These are phyloP conservation scores for Chaenogobius annularis DNA, from an alignment of 2,113 vertebrate genomes.

Conservation along the genomic window DNA sequence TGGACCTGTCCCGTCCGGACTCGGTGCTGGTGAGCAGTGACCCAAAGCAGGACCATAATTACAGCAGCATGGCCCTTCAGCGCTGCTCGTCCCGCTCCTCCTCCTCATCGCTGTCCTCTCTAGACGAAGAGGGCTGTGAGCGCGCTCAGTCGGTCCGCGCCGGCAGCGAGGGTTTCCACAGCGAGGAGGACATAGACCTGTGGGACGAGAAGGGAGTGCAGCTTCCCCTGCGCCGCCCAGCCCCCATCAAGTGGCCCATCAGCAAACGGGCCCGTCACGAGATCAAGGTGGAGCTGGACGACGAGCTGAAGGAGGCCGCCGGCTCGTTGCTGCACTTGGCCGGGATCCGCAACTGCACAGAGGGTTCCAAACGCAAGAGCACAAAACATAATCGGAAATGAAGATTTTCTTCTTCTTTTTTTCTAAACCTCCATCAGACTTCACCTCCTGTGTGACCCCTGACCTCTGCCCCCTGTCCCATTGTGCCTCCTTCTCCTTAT, in stretches of 20 bases:
- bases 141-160: conserved; percentile 82
- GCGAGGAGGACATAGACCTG: conserved; percentile 89
- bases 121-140: conserved; percentile 86
- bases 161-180: conserved; percentile 92
- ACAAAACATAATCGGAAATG: conserved; percentile 92
- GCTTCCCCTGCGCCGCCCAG: conserved; percentile 67
- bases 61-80: conserved; percentile 89
- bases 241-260: conserved; percentile 73
- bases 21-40: conserved; percentile 83
- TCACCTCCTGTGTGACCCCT: conserved; percentile 67
- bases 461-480: conserved; percentile 65
- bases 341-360: conserved; percentile 89
- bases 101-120: conserved; percentile 81
- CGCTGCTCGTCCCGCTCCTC: conserved; percentile 88
- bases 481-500: conserved; percentile 75
- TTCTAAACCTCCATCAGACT: conserved; percentile 45
- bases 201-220: conserved; percentile 79
- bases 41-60: conserved; percentile 97
- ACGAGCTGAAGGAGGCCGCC: conserved; percentile 96
- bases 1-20: conserved; percentile 80
- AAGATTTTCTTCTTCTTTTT: conserved; percentile 20
- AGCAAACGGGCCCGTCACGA: conserved; percentile 80
- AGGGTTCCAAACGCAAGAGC: conserved; percentile 90
- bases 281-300: conserved; percentile 88
- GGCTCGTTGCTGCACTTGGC: conserved; percentile 97